Conservation (phyloP, 2,888 invertebrate genomes). For the Charanyca ferruginea region DNA sequence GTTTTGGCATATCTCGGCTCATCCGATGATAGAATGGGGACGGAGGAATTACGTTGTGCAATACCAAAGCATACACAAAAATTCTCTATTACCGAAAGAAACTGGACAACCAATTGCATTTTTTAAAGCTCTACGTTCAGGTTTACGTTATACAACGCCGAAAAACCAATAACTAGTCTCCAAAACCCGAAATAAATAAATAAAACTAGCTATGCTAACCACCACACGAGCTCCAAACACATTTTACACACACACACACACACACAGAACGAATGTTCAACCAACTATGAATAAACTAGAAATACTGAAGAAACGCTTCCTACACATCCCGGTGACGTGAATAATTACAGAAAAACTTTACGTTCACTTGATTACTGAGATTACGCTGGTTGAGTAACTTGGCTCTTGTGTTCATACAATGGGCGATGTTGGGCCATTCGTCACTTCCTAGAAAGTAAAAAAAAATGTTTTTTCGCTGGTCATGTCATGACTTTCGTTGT, state of each 20-base stretch:
- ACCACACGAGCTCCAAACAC: not conserved
- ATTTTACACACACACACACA: not conserved
- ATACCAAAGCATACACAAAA: too few relatives aligned
- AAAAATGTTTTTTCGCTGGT: conserved; percentile 2
- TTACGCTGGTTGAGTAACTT: conserved; percentile 47
- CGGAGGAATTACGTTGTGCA: too few relatives aligned
- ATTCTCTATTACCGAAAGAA: not conserved
- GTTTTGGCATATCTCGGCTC: too few relatives aligned
- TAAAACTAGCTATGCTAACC: not conserved
- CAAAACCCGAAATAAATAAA: too few relatives aligned
- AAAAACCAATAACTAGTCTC: not conserved
- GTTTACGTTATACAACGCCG: conserved; percentile 21
- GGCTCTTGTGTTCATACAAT: conserved; percentile 32
- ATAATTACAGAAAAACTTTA: conserved; percentile 47
- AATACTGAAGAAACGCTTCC: conserved; percentile 59
- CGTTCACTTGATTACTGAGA: conserved; percentile 50
- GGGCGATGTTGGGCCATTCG: conserved; percentile 18
- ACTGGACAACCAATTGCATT: not conserved
- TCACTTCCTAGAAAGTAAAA: conserved; percentile 21
- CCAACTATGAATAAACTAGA: conserved; percentile 48
- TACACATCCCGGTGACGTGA: conserved; percentile 62
- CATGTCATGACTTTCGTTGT: conserved; percentile 31
- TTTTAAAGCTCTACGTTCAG: conserved; percentile 6
- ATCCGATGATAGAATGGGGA: too few relatives aligned
- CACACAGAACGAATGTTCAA: conserved; percentile 29